Conservation (phyloP, 1,140 invertebrate species). For the Ceratoteleas bidentatus region DNA sequence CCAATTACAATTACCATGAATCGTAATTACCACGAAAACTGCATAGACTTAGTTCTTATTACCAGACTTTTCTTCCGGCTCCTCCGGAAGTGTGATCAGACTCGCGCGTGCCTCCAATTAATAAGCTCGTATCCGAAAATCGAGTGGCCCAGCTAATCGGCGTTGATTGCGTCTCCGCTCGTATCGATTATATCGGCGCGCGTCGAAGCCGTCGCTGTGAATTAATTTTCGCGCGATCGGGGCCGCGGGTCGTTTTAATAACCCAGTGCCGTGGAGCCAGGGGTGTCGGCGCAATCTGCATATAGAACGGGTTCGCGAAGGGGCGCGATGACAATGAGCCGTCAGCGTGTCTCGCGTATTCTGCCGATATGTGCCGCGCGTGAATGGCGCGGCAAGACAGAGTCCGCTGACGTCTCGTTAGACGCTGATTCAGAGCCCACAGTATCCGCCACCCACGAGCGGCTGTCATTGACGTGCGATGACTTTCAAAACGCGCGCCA, state of each 20-base stretch:
- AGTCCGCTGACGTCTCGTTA: conserved; percentile 46
- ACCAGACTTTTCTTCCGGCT: too few species aligned
- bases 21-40: too few species aligned
- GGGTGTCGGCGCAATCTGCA: conserved; percentile 37
- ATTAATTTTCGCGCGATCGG: conserved; percentile 21
- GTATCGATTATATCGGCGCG: too few species aligned
- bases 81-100: too few species aligned
- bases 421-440: conserved; percentile 38
- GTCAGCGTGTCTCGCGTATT: conserved; percentile 42
- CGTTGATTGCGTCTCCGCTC: too few species aligned
- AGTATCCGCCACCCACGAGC: conserved; percentile 30
- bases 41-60: too few species aligned
- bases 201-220: conserved; percentile 13
- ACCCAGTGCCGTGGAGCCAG: conserved; percentile 11
- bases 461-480: conserved; percentile 15
- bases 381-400: conserved; percentile 36
- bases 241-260: conserved; percentile 29
- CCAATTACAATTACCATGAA: too few species aligned
- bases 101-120: too few species aligned
- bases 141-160: too few species aligned
- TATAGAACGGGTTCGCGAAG: conserved; percentile 52
- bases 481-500: conserved; percentile 10
- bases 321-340: conserved; percentile 50
- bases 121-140: too few species aligned
- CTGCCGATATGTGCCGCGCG: conserved; percentile 25